A percentile compares a stretch with the other conserved stretches of the same genome.
phyloP scores from a whole-genome alignment of 2,113 vertebrate genomes.

The Erythrolamprus reginae region DNA sequence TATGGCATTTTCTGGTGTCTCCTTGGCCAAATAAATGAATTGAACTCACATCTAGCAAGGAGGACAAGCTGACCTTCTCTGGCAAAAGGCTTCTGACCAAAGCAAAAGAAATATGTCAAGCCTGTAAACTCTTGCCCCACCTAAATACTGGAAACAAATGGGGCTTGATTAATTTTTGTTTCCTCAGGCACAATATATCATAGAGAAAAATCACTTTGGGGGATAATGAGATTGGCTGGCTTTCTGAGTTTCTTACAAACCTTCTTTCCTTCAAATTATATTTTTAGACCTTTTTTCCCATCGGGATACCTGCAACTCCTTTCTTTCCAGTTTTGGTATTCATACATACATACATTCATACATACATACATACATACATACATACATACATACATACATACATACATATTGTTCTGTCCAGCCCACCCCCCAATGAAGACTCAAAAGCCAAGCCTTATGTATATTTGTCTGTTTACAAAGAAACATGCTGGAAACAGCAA shows the following conservation, averaged over 20 bases:
- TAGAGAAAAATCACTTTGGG: not conserved
- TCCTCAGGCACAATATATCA: not conserved
- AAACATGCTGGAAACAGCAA: no score
- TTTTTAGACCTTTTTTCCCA: not conserved
- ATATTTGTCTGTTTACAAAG: no score
- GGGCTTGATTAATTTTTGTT: not conserved
- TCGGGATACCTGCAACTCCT: slow-evolving; percentile 33
- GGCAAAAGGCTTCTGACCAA: rapidly evolving
- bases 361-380: no score
- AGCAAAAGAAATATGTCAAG: not conserved
- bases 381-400: no score
- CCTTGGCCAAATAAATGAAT: rapidly evolving
- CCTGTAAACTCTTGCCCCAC: not conserved
- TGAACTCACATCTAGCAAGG: rapidly evolving
- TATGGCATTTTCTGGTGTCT: rapidly evolving
- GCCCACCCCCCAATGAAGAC: no score
- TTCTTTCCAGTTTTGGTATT: not conserved
- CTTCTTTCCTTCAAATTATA: not conserved
- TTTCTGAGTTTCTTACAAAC: not conserved
- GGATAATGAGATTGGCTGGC: not conserved
- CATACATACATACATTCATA: not conserved
- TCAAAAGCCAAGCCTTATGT: no score
- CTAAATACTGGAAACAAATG: no score
- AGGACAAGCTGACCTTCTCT: not conserved
- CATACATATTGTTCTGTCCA: no score